Evolutionary conservation across 2,888 invertebrate species (phyloP), one percentile per base, ranked within the genome.

Genomic region (Litoditis marina): DNA sequence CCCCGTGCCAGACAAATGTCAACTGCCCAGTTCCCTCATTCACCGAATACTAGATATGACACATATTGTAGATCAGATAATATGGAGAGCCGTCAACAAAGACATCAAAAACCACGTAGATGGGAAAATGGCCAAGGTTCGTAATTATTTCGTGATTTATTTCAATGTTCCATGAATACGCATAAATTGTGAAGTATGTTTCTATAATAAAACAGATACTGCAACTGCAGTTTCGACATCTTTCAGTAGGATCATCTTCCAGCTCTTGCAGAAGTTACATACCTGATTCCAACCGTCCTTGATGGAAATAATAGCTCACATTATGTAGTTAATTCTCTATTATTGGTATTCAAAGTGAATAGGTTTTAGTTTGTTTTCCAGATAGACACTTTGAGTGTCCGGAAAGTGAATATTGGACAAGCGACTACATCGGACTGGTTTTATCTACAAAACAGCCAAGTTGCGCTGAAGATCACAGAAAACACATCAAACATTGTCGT

Each of bases 401-500:
- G 65, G 16, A 75, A 75, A 51, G 44, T 63, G 6, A 66, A 69
- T 39, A 56, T 75, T n/a, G 50, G 65, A 22, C 56, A 68, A 49
- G 57, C 65, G 1, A 39, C 36, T 28, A 25, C 34, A 16, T 53
- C 55, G 28, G 59, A 44, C 2, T 71, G 68, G 63, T 47, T 55
- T 34, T 46, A 65, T 8, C 65, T 66, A 22, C 42, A 32, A 0
- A 63, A 63, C 13, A 63, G 53, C 8, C 71, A 73, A 46, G 68
- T 75, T 8, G 71, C 71, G n/a, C 39, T 75, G 31, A 59, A 60
- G 19, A 42, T 73, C 27, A 56, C 58, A 11, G 57, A 57, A 11
- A 56, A 63, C 16, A 63, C 66, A 7, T 68, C 60, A 5, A 59
- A 61, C 27, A 55, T 75, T n/a, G 67, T 73, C 28, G 71, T 75